A percentile compares a stretch with the other conserved stretches of the same genome.
Conservation (phyloP, 92 coral and sea anemone genomes). For the Porites rus region DNA sequence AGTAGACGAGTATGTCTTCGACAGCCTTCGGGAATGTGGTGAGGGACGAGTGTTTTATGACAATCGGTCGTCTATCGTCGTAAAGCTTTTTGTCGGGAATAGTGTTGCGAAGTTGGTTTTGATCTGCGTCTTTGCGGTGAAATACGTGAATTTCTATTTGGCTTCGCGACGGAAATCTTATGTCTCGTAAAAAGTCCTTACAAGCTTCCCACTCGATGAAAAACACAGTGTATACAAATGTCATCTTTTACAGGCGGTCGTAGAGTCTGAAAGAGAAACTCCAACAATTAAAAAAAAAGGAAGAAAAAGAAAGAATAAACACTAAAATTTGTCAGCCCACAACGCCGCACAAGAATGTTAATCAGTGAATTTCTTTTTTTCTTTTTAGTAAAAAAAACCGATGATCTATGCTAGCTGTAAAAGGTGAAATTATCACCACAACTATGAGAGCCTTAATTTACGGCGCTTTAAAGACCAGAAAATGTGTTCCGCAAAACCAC, state of each 20-base stretch:
- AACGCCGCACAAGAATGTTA: no score
- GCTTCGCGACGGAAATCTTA: slow-evolving; percentile 75
- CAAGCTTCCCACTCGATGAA: slow-evolving; percentile 81
- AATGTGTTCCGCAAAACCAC: no score
- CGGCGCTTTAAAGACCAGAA: no score
- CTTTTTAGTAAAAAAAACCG: no score
- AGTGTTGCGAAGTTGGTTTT: slow-evolving; percentile 59
- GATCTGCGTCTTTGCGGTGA: slow-evolving; percentile 80
- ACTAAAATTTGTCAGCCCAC: no score
- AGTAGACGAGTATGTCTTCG: slow-evolving; percentile 81
- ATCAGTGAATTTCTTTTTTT: no score
- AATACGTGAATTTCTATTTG: slow-evolving; percentile 82
- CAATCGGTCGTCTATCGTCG: slow-evolving; percentile 79
- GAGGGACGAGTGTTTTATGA: slow-evolving; percentile 75
- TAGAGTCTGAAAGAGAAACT: background rate
- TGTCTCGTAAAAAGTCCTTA: slow-evolving; percentile 73
- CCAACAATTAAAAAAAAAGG: background rate
- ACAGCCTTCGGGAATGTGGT: slow-evolving; percentile 82
- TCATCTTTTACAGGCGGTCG: slow-evolving; percentile 30
- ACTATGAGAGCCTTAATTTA: no score
- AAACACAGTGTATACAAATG: slow-evolving; percentile 78
- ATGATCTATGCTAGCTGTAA: no score
- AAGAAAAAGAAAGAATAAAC: no score
- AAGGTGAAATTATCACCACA: no score
- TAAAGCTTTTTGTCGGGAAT: slow-evolving; percentile 67